A percentile compares a stretch with the other conserved stretches of the same genome.
phyloP scores from a whole-genome alignment of 2,797 vertebrate species.

The Phylloscopus collybita region DNA sequence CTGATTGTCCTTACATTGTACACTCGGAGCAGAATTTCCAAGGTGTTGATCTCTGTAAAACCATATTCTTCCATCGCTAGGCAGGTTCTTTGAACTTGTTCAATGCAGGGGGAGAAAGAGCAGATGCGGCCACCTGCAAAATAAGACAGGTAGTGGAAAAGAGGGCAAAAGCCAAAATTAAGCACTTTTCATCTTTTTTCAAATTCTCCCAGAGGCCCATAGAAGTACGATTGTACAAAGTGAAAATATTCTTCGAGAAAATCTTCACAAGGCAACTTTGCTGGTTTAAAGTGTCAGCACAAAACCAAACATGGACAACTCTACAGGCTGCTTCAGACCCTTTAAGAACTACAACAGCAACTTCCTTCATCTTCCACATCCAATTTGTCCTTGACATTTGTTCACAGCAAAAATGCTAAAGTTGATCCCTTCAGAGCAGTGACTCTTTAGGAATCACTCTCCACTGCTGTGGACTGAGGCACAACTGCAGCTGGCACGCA shows the following conservation, averaged over 20 bases:
- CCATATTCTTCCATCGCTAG: slow-evolving; percentile 81
- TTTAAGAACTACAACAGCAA: neutral
- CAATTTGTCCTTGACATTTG: neutral
- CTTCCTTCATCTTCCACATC: neutral
- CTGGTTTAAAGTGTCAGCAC: neutral
- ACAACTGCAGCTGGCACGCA: slow-evolving; percentile 21
- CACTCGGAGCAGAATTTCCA: slow-evolving; percentile 90
- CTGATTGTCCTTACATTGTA: slow-evolving; percentile 88
- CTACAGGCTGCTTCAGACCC: neutral
- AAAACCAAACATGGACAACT: neutral
- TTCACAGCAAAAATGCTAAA: neutral
- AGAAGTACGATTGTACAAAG: neutral
- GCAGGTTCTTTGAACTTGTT: slow-evolving; percentile 95
- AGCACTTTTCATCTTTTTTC: neutral
- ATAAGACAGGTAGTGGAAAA: neutral
- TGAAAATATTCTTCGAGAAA: neutral
- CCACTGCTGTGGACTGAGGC: neutral
- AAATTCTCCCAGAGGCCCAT: neutral
- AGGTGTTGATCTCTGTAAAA: slow-evolving; percentile 89
- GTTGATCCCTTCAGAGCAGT: neutral
- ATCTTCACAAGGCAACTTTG: neutral
- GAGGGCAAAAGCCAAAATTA: neutral
- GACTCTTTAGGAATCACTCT: neutral
- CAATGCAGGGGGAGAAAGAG: slow-evolving; percentile 96
- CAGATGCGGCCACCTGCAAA: slow-evolving; percentile 90